Evolutionary conservation across 92 coral and sea anemone species (phyloP).

Genomic region (Epizoanthus illoricatus): DNA sequence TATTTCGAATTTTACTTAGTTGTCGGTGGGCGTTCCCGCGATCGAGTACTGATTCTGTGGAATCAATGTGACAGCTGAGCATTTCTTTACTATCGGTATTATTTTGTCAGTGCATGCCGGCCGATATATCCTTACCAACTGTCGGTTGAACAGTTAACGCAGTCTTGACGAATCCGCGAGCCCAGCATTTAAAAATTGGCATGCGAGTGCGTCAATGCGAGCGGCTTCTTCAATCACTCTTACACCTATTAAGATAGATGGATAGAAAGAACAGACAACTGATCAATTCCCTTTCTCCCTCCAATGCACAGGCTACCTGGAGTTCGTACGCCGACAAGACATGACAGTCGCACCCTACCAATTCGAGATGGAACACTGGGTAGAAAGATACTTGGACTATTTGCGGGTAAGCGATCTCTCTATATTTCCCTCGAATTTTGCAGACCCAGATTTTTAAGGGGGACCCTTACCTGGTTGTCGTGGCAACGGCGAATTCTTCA

Average conservation of each 20-base stretch:
- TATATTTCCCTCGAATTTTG: slow-evolving; percentile 13
- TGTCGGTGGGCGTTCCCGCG: not conserved
- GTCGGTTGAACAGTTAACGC: no score
- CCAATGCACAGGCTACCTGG: slow-evolving; percentile 23
- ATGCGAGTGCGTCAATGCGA: not conserved
- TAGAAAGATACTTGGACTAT: slow-evolving; percentile 30
- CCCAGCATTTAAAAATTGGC: no score
- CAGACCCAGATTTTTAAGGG: slow-evolving; percentile 23
- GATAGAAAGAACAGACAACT: no score
- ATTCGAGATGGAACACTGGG: not conserved
- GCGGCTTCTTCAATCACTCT: no score
- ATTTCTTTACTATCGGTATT: no score
- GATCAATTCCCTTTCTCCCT: not conserved
- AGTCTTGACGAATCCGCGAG: no score
- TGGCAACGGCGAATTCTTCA: not conserved
- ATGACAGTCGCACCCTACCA: no score
- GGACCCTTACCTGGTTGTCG: not conserved
- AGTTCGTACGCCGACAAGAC: slow-evolving; percentile 11
- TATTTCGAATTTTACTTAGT: not conserved
- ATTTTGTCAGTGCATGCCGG: no score
- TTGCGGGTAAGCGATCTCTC: slow-evolving; percentile 26
- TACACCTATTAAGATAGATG: no score
- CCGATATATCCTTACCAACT: no score
- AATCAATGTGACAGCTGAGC: no score
- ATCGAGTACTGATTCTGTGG: not conserved